Conservation (phyloP, 2,888 invertebrate genomes). For the Microchrysa polita region DNA sequence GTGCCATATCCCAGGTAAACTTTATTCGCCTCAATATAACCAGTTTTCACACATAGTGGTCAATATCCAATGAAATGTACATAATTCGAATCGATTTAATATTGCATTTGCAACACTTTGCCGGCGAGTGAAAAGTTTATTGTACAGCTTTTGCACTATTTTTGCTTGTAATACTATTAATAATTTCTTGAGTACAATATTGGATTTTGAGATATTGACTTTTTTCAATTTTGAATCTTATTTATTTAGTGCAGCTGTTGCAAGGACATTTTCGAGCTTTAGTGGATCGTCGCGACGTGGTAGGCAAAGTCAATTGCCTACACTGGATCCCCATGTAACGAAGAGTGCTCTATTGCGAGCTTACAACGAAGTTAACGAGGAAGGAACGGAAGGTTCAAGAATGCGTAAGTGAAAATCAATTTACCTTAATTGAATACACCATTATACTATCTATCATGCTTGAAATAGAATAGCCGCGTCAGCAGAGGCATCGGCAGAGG, state of each 20-base stretch:
- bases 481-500: too few species aligned
- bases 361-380: slow-evolving; percentile 70
- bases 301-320: slow-evolving; percentile 69
- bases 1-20: slow-evolving; percentile 84
- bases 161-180: too few species aligned
- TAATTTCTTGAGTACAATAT: too few species aligned
- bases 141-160: slow-evolving; percentile 12
- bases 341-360: slow-evolving; percentile 74
- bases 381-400: slow-evolving; percentile 60
- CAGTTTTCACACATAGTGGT: not conserved
- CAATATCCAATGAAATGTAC: not conserved
- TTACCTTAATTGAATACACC: too few species aligned
- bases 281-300: slow-evolving; percentile 77
- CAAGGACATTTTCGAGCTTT: slow-evolving; percentile 75
- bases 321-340: slow-evolving; percentile 79
- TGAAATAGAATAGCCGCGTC: too few species aligned
- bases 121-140: slow-evolving; percentile 17
- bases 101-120: not conserved
- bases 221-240: slow-evolving; percentile 54
- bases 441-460: too few species aligned
- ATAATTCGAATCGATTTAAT: not conserved
- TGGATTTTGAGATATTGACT: slow-evolving; percentile 38
- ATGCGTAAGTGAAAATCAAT: slow-evolving; percentile 61
- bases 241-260: slow-evolving; percentile 76
- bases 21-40: slow-evolving; percentile 23